phyloP scores from a whole-genome alignment of 2,797 vertebrate species.

The Iguana delicatissima region DNA sequence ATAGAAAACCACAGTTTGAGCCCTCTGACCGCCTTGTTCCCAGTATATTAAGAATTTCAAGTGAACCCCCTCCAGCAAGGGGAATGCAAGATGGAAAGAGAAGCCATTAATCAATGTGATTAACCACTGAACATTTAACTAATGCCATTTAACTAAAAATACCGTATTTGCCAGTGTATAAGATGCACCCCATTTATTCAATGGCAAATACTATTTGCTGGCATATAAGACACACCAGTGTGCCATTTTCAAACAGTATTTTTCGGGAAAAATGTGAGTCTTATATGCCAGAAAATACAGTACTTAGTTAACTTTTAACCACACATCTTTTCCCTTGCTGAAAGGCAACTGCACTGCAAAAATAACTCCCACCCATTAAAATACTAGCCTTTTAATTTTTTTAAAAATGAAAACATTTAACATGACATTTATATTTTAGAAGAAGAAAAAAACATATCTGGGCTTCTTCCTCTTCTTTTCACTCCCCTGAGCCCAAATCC shows the following conservation, averaged over 20 bases:
- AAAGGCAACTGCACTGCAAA: neutral
- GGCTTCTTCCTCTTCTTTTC: neutral
- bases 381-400: neutral
- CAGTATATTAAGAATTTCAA: neutral
- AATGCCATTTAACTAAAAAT: too few species aligned
- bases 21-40: too few species aligned
- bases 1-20: neutral
- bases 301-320: too few species aligned
- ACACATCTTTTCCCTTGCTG: neutral
- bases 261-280: too few species aligned
- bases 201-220: too few species aligned
- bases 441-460: constrained; percentile 24
- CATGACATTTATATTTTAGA: neutral
- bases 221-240: too few species aligned
- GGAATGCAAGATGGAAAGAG: neutral
- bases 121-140: too few species aligned
- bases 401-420: neutral
- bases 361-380: neutral
- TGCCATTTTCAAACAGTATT: too few species aligned
- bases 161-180: too few species aligned
- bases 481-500: constrained; percentile 28
- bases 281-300: too few species aligned
- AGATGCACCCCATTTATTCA: too few species aligned
- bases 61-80: neutral
- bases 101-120: too few species aligned